These are phyloP conservation scores for Cephus pulcher DNA, from an alignment of 2,888 invertebrate species.

Conservation along the genomic window DNA sequence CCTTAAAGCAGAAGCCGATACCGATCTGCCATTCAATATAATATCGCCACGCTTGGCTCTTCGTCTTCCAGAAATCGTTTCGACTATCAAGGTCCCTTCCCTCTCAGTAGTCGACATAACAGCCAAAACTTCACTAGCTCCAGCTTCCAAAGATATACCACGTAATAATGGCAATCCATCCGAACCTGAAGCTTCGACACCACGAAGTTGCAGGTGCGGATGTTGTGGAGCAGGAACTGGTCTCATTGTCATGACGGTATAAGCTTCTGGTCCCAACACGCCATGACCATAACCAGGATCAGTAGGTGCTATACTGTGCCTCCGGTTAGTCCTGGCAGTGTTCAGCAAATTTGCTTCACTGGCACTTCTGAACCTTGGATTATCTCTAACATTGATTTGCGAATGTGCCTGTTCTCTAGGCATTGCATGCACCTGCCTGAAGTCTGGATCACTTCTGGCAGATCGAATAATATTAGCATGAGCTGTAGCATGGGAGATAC, in stretches of 20 bases:
- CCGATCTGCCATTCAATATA: constrained; percentile 87
- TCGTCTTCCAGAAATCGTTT: constrained; percentile 83
- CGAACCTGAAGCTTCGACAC: constrained; percentile 53
- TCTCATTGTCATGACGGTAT: constrained; percentile 35
- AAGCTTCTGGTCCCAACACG: constrained; percentile 39
- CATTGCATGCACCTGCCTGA: constrained; percentile 66
- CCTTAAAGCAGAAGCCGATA: constrained; percentile 77
- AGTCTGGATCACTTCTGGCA: constrained; percentile 89
- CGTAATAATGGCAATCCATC: constrained; percentile 71
- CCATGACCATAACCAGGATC: constrained; percentile 55
- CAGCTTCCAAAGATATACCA: constrained; percentile 87
- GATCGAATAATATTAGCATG: constrained; percentile 76
- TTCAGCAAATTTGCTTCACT: constrained; percentile 87
- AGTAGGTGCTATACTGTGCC: constrained; percentile 63
- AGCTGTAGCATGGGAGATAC: constrained; percentile 65
- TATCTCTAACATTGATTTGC: constrained; percentile 51
- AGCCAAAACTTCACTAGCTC: constrained; percentile 91
- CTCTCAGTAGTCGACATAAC: constrained; percentile 89
- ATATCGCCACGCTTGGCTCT: constrained; percentile 80
- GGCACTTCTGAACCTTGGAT: constrained; percentile 70
- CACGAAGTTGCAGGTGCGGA: constrained; percentile 60
- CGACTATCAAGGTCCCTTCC: constrained; percentile 88
- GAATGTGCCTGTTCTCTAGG: constrained; percentile 54
- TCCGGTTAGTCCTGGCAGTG: constrained; percentile 46
- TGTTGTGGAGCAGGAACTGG: constrained; percentile 46